These are phyloP conservation scores for Trachymyrmex cornetzi DNA, from an alignment of 1,140 invertebrate species.

Conservation along the genomic window DNA sequence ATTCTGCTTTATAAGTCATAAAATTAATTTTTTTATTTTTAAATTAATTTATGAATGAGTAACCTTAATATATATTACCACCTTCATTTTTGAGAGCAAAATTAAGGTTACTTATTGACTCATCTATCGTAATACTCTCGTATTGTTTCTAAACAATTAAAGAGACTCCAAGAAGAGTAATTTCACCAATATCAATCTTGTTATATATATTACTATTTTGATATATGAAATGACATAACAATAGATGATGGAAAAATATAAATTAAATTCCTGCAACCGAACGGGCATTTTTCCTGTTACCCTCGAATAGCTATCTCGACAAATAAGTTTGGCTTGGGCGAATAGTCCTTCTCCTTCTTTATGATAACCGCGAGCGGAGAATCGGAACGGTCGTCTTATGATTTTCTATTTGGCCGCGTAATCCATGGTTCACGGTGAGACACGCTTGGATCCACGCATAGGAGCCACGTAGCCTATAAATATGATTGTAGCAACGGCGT, in stretches of 20 bases:
- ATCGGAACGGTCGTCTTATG: constrained; percentile 65
- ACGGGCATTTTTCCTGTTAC: constrained; percentile 15
- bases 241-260: constrained; percentile 5
- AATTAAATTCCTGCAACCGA: constrained; percentile 6
- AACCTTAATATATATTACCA: too few species aligned
- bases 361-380: constrained; percentile 60
- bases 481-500: constrained; percentile 84
- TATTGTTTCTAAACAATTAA: not conserved
- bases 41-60: not conserved
- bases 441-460: constrained; percentile 65
- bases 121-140: too few species aligned
- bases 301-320: constrained; percentile 27
- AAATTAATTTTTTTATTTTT: not conserved
- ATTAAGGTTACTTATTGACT: too few species aligned
- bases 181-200: not conserved
- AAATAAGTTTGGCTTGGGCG: constrained; percentile 47
- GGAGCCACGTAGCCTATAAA: constrained; percentile 81
- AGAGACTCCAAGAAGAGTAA: not conserved
- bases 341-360: constrained; percentile 67
- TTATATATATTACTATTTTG: not conserved
- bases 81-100: too few species aligned
- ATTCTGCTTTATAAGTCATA: not conserved
- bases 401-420: constrained; percentile 81
- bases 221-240: not conserved
- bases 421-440: constrained; percentile 79